Evolutionary conservation across 1,140 invertebrate species (phyloP).

Genomic region (Probaryconus sp.): DNA sequence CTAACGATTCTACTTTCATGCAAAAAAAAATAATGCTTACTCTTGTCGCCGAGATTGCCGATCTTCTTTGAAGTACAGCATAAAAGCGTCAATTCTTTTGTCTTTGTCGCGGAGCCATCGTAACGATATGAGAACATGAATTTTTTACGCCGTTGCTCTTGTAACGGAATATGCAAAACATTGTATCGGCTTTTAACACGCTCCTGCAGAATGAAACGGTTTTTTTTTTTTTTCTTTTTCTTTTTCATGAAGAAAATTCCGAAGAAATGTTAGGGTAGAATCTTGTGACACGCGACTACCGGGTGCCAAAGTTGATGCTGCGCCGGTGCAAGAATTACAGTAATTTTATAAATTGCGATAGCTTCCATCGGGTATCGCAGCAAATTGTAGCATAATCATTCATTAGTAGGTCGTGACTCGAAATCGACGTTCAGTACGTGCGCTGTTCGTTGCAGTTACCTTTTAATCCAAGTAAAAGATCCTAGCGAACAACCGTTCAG

Average conservation of each 20-base stretch:
- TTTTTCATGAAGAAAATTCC: slow-evolving; percentile 43
- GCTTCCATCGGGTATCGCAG: slow-evolving; percentile 71
- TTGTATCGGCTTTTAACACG: neutral
- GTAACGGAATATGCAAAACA: slow-evolving; percentile 3
- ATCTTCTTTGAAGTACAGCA: too few species aligned
- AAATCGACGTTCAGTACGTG: slow-evolving; percentile 58
- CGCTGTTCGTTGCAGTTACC: slow-evolving; percentile 39
- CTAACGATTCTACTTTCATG: too few species aligned
- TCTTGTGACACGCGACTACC: slow-evolving; percentile 68
- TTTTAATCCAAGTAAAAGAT: slow-evolving; percentile 50
- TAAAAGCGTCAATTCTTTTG: slow-evolving; percentile 36
- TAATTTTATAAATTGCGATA: slow-evolving; percentile 79
- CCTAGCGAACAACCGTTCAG: slow-evolving; percentile 22
- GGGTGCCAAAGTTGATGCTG: slow-evolving; percentile 66
- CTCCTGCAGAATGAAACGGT: too few species aligned
- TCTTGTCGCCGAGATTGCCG: neutral
- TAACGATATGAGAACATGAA: slow-evolving; percentile 26
- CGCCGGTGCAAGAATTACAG: slow-evolving; percentile 71
- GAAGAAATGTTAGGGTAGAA: slow-evolving; percentile 2
- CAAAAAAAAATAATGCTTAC: too few species aligned
- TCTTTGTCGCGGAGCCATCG: slow-evolving; percentile 17
- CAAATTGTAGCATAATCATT: slow-evolving; percentile 78
- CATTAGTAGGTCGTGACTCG: slow-evolving; percentile 78
- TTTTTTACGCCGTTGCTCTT: slow-evolving; percentile 1
- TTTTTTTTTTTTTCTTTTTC: too few species aligned